Percentiles rank a stretch among this genome's conserved stretches.
Evolutionary conservation across 2,113 vertebrate genomes (phyloP).

Genomic region (Corythaeola cristata): DNA sequence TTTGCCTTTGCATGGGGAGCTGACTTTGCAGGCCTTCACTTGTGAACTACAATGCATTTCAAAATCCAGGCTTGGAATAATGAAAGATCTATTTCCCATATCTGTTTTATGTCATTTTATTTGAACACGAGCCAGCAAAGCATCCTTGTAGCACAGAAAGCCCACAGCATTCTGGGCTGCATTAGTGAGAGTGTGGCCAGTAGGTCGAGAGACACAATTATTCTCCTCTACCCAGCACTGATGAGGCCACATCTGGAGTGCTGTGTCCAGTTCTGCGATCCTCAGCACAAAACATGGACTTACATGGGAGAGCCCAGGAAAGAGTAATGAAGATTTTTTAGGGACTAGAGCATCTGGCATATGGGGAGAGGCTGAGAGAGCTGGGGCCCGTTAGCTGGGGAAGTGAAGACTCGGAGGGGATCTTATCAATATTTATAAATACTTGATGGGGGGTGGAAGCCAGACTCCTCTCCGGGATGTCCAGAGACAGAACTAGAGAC

Average conservation of each 20-base stretch:
- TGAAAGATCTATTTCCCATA: background rate
- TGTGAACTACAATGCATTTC: background rate
- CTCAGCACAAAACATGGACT: background rate
- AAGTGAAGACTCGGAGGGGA: background rate
- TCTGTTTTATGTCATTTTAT: background rate
- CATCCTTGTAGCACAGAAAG: background rate
- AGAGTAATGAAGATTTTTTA: background rate
- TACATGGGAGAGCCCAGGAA: background rate
- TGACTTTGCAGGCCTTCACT: background rate
- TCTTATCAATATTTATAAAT: background rate
- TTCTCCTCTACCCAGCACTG: background rate
- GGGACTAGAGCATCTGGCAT: background rate
- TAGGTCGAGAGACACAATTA: background rate
- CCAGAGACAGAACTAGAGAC: background rate
- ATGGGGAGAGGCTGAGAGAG: background rate
- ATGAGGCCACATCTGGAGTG: background rate
- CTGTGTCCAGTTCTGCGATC: background rate
- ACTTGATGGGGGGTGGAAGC: background rate
- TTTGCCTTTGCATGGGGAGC: background rate
- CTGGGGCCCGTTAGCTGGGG: background rate
- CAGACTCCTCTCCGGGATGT: background rate
- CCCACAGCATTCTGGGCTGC: background rate
- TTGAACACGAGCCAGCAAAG: background rate
- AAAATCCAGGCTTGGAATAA: background rate
- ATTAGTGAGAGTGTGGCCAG: background rate